Evolutionary conservation across 2,797 vertebrate species (phyloP).

Genomic region (Diplodus puntazzo): DNA sequence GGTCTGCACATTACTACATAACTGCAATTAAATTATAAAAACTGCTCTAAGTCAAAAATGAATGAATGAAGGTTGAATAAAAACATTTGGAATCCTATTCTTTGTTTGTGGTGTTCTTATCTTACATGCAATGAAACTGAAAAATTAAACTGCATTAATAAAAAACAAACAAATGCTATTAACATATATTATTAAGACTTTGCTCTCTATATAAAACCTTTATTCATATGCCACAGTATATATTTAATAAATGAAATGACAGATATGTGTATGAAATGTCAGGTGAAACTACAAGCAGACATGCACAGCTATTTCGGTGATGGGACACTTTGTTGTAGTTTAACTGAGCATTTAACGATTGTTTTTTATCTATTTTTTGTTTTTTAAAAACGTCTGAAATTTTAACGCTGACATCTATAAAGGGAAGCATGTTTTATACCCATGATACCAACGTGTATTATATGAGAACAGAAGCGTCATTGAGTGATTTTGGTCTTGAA

Average conservation of each 20-base stretch:
- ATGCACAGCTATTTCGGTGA: not conserved
- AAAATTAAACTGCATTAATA: not conserved
- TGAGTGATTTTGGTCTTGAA: conserved; percentile 56
- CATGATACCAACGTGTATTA: not conserved
- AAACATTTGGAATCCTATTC: conserved; percentile 29
- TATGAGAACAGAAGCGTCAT: not conserved
- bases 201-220: not conserved
- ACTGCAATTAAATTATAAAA: conserved; percentile 34
- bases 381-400: not conserved
- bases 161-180: conserved; percentile 3
- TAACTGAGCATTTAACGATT: not conserved
- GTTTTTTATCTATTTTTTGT: not conserved
- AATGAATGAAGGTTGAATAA: conserved; percentile 54
- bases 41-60: conserved; percentile 38
- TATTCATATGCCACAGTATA: not conserved
- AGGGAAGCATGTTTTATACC: not conserved
- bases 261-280: not conserved
- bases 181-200: not conserved
- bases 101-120: conserved; percentile 13
- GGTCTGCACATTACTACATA: conserved; percentile 36
- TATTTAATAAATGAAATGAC: not conserved
- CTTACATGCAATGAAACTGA: not conserved
- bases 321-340: not conserved
- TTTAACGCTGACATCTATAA: not conserved
- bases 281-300: not conserved